phyloP scores from a whole-genome alignment of 2,113 vertebrate genomes.

The Promerops cafer region DNA sequence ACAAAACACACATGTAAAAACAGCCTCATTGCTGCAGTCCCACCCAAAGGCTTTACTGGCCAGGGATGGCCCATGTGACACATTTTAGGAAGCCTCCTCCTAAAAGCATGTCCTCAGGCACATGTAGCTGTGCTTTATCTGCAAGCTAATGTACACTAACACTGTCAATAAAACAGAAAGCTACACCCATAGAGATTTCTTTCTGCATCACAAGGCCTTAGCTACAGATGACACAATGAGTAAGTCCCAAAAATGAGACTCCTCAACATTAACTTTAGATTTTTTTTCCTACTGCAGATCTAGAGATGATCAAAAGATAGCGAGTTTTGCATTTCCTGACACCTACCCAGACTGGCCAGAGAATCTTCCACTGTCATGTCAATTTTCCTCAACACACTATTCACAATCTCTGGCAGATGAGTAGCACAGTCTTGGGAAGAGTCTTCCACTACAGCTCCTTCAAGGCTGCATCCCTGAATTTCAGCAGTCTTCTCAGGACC shows the following conservation, averaged over 20 bases:
- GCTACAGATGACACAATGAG: not conserved
- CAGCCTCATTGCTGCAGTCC: not conserved
- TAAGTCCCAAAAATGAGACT: not conserved
- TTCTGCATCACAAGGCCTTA: not conserved
- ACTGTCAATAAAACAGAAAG: not conserved
- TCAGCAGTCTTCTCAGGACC: not conserved
- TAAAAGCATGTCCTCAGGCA: not conserved
- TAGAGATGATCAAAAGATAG: not conserved
- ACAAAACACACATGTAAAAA: not conserved
- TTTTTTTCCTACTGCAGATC: not conserved
- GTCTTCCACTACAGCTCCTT: not conserved
- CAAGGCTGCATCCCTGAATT: not conserved
- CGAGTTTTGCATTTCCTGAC: not conserved
- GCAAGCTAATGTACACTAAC: not conserved
- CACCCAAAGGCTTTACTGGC: not conserved
- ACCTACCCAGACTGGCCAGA: conserved; percentile 25
- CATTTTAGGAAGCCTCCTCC: not conserved
- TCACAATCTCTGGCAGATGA: conserved; percentile 77
- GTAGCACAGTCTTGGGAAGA: conserved; percentile 13
- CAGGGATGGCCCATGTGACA: not conserved
- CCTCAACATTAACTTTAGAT: not conserved
- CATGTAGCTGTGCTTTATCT: not conserved
- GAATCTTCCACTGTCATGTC: conserved; percentile 64
- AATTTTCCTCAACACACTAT: conserved; percentile 72
- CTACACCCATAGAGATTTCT: not conserved